Base-by-base conservation (phyloP, 1,140 invertebrate genomes). In the Nomia melanderi region DNA sequence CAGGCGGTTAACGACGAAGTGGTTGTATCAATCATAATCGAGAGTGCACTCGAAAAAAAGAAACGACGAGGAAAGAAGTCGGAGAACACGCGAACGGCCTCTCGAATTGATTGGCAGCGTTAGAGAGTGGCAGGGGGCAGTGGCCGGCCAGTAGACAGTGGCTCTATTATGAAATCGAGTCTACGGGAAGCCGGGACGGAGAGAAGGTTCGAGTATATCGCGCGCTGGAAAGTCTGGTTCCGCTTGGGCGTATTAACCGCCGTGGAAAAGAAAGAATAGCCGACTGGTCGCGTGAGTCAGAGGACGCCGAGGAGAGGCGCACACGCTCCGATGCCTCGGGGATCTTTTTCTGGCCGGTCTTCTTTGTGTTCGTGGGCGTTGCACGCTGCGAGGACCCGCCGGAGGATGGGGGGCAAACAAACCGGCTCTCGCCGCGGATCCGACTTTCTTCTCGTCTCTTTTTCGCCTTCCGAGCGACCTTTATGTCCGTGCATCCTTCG, bases 261-360 rank as follows among this genome's bases (percentile, higher is more conserved):
- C 0, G 14, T 1, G 0, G 50, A 33, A 20, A 23, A 3, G 23
- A 17, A 20, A 77, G 31, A 66, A 54, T 0, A 50, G 5, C 0
- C 25, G 23, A 47, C 44, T 50, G n/a, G 36, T 64, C 33, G 33
- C 29, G n/a, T 70, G 78, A 81, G 71, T 79, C 79, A 81, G 71
- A 57, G 7, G 54, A 77, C 23, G 33, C 11, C 53, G 14, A 44
- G 39, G 39, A 7, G 27, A 44, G 17, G 17, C 25, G 29, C 4
- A 14, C 29, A 2, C n/a, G 2, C 33, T 33, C 23, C 20, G 36
- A 33, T 36, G 20, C 62, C n/a, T n/a, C n/a, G 41, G 27, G 53
- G 53, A 25, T 82, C 59, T 73, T 78, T 70, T 74, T 74, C 53
- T 50, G 59, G 3, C 36, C 47, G 31, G 39, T 64, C 63, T n/a